Percentiles rank a stretch among this genome's conserved stretches.
Conservation (phyloP, 2,797 vertebrate genomes). For the Craterocephalus amniculus region DNA sequence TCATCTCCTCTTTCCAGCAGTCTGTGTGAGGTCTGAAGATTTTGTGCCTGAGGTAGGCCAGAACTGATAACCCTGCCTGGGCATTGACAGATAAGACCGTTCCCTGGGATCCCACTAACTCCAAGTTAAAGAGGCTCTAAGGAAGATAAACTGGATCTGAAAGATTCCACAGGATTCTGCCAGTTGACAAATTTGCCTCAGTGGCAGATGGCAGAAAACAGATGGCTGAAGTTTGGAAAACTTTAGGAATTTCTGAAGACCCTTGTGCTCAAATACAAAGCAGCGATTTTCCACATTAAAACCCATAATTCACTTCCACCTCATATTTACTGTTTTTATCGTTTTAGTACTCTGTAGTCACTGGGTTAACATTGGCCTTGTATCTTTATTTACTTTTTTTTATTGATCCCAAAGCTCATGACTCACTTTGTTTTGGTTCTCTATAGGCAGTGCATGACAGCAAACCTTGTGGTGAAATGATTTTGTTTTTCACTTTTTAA, state of each 20-base stretch:
- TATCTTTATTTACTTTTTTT: no score
- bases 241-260: slow-evolving; percentile 5
- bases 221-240: slow-evolving; percentile 42
- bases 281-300: slow-evolving; percentile 8
- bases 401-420: no score
- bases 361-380: no score
- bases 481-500: no score
- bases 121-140: slow-evolving; percentile 54
- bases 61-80: slow-evolving; percentile 70
- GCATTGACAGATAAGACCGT: slow-evolving; percentile 70
- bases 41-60: slow-evolving; percentile 64
- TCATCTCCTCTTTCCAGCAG: slow-evolving; percentile 22
- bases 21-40: slow-evolving; percentile 72
- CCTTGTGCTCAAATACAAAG: slow-evolving; percentile 12
- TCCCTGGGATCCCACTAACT: slow-evolving; percentile 68
- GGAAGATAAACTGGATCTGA: slow-evolving; percentile 68
- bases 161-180: slow-evolving; percentile 55
- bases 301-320: neutral
- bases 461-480: no score
- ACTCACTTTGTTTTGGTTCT: no score
- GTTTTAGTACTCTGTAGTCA: no score
- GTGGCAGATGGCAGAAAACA: slow-evolving; percentile 57
- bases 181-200: slow-evolving; percentile 55
- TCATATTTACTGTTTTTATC: neutral
- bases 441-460: no score